Percentiles rank a stretch among this genome's conserved stretches.
These are phyloP conservation scores for Tetraodon nigroviridis DNA, from an alignment of 2,113 vertebrate genomes.

Conservation along the genomic window DNA sequence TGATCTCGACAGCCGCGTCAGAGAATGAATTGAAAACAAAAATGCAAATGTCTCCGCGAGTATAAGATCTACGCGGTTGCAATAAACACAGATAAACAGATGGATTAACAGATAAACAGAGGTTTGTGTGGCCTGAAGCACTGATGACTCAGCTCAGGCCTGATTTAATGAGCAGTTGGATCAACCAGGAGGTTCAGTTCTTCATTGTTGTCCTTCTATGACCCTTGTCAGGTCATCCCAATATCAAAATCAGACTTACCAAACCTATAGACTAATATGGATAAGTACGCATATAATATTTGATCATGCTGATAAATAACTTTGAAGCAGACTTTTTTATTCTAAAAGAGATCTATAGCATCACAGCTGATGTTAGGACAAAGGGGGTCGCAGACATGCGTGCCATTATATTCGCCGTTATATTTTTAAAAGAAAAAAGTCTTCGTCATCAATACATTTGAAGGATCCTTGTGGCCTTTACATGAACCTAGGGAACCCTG, in stretches of 20 bases:
- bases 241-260: not conserved
- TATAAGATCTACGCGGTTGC: not conserved
- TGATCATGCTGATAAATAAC: no score
- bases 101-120: not conserved
- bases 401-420: no score
- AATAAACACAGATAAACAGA: not conserved
- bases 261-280: not conserved
- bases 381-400: no score
- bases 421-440: no score
- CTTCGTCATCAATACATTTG: no score
- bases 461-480: no score
- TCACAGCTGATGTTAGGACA: no score
- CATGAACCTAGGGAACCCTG: no score
- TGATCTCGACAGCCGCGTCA: not conserved
- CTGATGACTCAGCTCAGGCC: constrained; percentile 4
- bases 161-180: constrained; percentile 10
- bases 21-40: not conserved
- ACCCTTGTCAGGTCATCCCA: not conserved
- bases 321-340: no score
- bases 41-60: not conserved
- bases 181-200: no score
- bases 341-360: no score
- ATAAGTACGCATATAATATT: not conserved
- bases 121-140: not conserved
- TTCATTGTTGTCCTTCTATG: no score